Evolutionary conservation across 2,888 invertebrate species (phyloP).

Genomic region (Lydus trimaculatus): DNA sequence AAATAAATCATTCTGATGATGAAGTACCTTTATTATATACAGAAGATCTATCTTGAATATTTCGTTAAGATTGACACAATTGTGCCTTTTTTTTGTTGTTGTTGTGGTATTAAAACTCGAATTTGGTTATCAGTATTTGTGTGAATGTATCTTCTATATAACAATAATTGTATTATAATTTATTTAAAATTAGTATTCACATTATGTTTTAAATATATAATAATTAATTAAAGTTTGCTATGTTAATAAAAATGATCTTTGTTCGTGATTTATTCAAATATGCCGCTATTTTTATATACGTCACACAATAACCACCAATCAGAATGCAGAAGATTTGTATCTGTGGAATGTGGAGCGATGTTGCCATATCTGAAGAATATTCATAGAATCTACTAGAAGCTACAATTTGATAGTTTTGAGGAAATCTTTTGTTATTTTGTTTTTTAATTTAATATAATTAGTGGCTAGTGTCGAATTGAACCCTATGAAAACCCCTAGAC

Average conservation of each 20-base stretch:
- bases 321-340: too few species aligned
- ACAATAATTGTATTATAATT: constrained; percentile 1
- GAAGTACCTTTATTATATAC: constrained; percentile 39
- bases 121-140: neutral
- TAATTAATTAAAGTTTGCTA: neutral
- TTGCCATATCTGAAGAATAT: neutral
- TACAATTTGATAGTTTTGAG: too few species aligned
- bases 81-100: neutral
- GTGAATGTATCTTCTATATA: neutral
- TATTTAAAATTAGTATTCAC: neutral
- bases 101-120: neutral
- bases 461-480: too few species aligned
- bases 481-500: too few species aligned
- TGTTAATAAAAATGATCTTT: neutral
- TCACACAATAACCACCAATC: neutral
- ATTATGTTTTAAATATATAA: neutral
- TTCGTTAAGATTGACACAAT: neutral
- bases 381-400: neutral
- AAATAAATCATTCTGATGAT: constrained; percentile 35
- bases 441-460: too few species aligned
- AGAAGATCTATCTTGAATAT: constrained; percentile 21
- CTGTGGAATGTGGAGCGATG: neutral
- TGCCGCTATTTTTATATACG: neutral
- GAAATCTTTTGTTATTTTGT: too few species aligned
- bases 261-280: neutral